Conservation (phyloP, 2,113 vertebrate species). For the Shinisaurus crocodilurus region DNA sequence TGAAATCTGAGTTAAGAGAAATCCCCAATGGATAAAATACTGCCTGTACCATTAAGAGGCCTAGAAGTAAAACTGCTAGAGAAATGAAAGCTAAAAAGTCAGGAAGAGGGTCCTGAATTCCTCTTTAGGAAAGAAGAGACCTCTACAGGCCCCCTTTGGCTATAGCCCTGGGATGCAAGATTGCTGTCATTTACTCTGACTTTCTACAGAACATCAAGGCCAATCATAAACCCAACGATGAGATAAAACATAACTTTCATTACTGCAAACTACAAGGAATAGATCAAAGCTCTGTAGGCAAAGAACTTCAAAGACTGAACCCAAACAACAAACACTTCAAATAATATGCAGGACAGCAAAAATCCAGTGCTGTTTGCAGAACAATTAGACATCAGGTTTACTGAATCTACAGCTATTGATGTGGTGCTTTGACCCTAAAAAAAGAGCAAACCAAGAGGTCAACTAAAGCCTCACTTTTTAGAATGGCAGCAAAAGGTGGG, state of each 20-base stretch:
- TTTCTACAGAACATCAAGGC: neutral
- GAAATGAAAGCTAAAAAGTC: neutral
- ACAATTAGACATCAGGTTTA: constrained; percentile 20
- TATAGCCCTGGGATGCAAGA: neutral
- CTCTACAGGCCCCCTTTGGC: neutral
- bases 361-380: constrained; percentile 14
- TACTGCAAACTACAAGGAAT: constrained; percentile 12
- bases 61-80: neutral
- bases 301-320: constrained; percentile 6
- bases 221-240: neutral
- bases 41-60: neutral
- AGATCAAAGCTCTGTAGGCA: constrained; percentile 14
- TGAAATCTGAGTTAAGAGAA: neutral
- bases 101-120: neutral
- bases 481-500: neutral
- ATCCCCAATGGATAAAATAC: neutral
- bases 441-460: neutral
- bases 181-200: neutral
- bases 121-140: neutral
- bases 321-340: constrained; percentile 23
- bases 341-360: constrained; percentile 23
- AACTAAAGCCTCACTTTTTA: neutral
- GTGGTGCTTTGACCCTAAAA: neutral
- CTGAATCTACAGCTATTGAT: neutral
- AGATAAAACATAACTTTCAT: constrained; percentile 14